A percentile compares a stretch with the other conserved stretches of the same genome.
phyloP scores from a whole-genome alignment of 2,888 invertebrate species.

The Cosmia pyralina region DNA sequence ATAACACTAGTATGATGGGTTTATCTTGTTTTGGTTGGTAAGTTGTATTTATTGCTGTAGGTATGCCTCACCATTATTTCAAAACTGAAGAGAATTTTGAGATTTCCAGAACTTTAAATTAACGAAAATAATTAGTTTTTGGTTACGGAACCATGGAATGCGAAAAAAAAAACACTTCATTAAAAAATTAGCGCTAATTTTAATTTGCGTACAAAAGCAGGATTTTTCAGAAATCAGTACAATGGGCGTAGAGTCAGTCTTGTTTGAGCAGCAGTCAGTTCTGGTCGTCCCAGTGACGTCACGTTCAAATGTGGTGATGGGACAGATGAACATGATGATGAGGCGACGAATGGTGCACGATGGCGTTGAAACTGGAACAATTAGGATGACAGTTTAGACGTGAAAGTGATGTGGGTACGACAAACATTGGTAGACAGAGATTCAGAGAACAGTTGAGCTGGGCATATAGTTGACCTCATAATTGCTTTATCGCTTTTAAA shows the following conservation, averaged over 20 bases:
- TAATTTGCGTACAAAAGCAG: slow-evolving; percentile 50
- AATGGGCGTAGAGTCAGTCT: slow-evolving; percentile 50
- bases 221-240: slow-evolving; percentile 38
- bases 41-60: neutral
- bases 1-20: too few relatives aligned
- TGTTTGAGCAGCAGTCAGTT: slow-evolving; percentile 29
- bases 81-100: neutral
- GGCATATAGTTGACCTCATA: neutral
- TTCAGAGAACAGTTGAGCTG: neutral
- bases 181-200: slow-evolving; percentile 59
- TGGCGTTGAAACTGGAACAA: slow-evolving; percentile 91
- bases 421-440: neutral
- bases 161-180: neutral
- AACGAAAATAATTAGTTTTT: neutral
- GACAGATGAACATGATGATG: slow-evolving; percentile 87
- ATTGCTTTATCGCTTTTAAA: neutral
- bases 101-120: neutral
- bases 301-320: slow-evolving; percentile 79
- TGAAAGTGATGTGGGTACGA: neutral
- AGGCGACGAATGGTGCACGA: slow-evolving; percentile 89
- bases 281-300: slow-evolving; percentile 16
- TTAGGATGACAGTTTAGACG: neutral
- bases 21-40: neutral
- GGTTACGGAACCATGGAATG: neutral
- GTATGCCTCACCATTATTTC: neutral